phyloP scores from a whole-genome alignment of 2,888 invertebrate species.

The Phyllotreta cruciferae region DNA sequence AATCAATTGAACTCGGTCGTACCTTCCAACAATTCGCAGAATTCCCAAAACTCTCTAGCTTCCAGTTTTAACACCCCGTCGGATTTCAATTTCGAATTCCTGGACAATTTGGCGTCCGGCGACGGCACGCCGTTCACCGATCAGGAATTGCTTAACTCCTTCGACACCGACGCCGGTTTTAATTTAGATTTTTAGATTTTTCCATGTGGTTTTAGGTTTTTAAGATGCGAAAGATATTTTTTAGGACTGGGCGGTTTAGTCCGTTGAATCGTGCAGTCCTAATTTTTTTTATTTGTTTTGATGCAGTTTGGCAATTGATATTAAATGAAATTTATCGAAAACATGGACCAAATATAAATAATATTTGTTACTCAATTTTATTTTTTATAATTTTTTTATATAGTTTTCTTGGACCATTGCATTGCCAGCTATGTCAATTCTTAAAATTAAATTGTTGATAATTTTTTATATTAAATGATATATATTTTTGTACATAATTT shows the following conservation, averaged over 20 bases:
- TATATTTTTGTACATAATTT: slow-evolving; percentile 56
- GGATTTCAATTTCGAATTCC: slow-evolving; percentile 85
- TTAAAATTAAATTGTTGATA: slow-evolving; percentile 41
- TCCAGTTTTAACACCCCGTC: slow-evolving; percentile 63
- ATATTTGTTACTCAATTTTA: background rate
- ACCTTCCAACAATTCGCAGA: slow-evolving; percentile 35
- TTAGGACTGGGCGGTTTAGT: background rate
- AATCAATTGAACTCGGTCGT: slow-evolving; percentile 35
- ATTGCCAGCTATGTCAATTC: slow-evolving; percentile 16
- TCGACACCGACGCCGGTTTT: slow-evolving; percentile 76
- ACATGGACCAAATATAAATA: background rate
- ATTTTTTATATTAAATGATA: slow-evolving; percentile 44
- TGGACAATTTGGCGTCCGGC: slow-evolving; percentile 79
- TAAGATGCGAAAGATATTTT: slow-evolving; percentile 8
- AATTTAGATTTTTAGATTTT: slow-evolving; percentile 62
- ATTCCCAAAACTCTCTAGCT: slow-evolving; percentile 53
- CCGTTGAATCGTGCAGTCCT: no score
- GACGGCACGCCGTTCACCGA: slow-evolving; percentile 81
- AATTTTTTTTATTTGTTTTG: background rate
- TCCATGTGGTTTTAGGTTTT: slow-evolving; percentile 14
- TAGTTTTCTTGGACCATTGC: background rate
- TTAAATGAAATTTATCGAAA: slow-evolving; percentile 1
- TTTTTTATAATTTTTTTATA: background rate
- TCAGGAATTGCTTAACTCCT: slow-evolving; percentile 82
- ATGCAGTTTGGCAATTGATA: slow-evolving; percentile 1